A percentile compares a stretch with the other conserved stretches of the same genome.
These are phyloP conservation scores for Xylota sylvarum DNA, from an alignment of 2,888 invertebrate species.

Conservation along the genomic window DNA sequence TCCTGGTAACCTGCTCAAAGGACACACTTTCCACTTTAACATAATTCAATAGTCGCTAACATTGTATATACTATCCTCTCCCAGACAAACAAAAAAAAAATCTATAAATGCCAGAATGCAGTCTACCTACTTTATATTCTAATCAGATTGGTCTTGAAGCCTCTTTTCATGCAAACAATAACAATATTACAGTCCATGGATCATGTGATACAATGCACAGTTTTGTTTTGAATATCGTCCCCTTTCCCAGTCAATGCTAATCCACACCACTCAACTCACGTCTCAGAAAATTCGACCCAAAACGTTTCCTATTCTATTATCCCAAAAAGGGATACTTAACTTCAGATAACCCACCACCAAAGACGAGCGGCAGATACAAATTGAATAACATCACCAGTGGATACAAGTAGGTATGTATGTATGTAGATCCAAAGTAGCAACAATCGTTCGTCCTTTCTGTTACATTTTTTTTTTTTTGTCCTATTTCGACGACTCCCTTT, in stretches of 20 bases:
- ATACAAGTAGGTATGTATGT: conserved; percentile 6
- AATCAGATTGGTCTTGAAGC: not conserved
- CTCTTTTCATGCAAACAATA: conserved; percentile 1
- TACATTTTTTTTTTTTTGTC: conserved; percentile 6
- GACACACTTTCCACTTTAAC: not conserved
- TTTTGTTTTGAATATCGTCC: not conserved
- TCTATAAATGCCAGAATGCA: not conserved
- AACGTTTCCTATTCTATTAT: conserved; percentile 13
- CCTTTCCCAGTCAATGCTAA: not conserved
- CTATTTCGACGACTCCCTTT: not conserved
- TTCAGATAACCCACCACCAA: conserved; percentile 12
- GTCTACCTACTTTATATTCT: conserved; percentile 23
- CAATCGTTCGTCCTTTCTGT: conserved; percentile 25
- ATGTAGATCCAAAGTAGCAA: conserved; percentile 24
- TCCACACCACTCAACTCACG: conserved; percentile 13
- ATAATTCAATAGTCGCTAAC: not conserved
- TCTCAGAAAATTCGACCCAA: not conserved
- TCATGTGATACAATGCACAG: conserved; percentile 4
- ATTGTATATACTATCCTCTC: not conserved
- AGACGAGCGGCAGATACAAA: conserved; percentile 7
- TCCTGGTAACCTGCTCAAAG: not conserved
- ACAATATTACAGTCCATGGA: conserved; percentile 16
- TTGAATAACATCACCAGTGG: conserved; percentile 42
- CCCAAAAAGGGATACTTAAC: conserved; percentile 17
- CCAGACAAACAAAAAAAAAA: not conserved